Conservation (phyloP, 2,113 vertebrate species). For the Chloebia gouldiae region DNA sequence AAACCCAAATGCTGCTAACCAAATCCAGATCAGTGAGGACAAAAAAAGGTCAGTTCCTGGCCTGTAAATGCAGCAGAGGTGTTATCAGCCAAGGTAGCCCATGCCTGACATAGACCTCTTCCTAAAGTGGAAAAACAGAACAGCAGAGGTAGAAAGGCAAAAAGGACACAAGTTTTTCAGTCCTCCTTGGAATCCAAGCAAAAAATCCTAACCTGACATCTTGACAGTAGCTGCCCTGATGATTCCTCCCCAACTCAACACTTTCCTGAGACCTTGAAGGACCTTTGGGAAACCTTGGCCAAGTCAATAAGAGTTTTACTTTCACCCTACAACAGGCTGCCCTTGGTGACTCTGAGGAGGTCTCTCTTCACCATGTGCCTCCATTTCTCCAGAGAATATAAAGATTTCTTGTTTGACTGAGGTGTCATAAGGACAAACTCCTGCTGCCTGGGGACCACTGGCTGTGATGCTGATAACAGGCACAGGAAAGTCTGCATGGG, state of each 20-base stretch:
- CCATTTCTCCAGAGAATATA: not conserved
- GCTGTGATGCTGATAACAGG: not conserved
- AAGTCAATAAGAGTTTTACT: not conserved
- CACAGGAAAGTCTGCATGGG: slow-evolving; percentile 5
- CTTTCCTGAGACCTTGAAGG: not conserved
- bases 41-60: not conserved
- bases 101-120: not conserved
- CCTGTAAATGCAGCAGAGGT: not conserved
- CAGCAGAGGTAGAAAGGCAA: not conserved
- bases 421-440: slow-evolving; percentile 21
- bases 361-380: not conserved
- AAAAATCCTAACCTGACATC: not conserved
- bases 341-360: not conserved
- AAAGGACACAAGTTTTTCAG: not conserved
- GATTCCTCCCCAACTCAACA: not conserved
- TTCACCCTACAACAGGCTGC: not conserved
- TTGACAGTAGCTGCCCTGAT: not conserved
- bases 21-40: not conserved
- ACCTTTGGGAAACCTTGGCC: not conserved
- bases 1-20: not conserved
- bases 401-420: not conserved
- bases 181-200: not conserved
- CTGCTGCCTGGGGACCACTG: not conserved
- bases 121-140: not conserved
- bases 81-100: not conserved